Conservation (phyloP, 2,888 invertebrate genomes). For the Invenusta paracnida region DNA sequence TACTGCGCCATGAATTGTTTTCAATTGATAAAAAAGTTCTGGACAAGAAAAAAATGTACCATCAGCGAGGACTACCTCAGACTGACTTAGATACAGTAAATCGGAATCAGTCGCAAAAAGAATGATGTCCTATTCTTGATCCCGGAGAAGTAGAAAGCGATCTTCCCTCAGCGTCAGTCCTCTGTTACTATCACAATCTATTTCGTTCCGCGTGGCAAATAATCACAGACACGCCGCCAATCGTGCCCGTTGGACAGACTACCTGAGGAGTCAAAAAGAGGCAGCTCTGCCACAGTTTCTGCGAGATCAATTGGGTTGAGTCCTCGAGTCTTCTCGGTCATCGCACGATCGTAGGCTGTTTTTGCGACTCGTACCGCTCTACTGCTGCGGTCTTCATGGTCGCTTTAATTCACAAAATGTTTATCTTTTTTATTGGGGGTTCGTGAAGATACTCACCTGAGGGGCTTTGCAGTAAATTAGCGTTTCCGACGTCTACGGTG, state of each 20-base stretch:
- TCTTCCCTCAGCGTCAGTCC: neutral
- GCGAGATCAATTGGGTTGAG: constrained; percentile 4
- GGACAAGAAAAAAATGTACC: constrained; percentile 25
- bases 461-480: constrained; percentile 7
- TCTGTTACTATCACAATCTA: constrained; percentile 21
- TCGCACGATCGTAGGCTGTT: constrained; percentile 7
- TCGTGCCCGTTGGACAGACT: neutral
- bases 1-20: neutral
- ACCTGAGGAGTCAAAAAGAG: constrained; percentile 15
- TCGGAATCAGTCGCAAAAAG: neutral
- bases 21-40: constrained; percentile 10
- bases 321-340: constrained; percentile 8
- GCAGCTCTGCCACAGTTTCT: neutral
- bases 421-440: constrained; percentile 23
- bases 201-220: neutral
- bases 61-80: neutral
- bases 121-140: neutral
- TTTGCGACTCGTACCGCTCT: constrained; percentile 1
- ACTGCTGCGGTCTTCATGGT: constrained; percentile 10
- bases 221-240: neutral
- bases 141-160: neutral
- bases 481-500: constrained; percentile 5
- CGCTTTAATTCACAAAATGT: constrained; percentile 18
- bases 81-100: constrained; percentile 8
- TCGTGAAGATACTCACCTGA: neutral